Conservation (phyloP, 2,113 vertebrate species). For the Dicaeum eximium region DNA sequence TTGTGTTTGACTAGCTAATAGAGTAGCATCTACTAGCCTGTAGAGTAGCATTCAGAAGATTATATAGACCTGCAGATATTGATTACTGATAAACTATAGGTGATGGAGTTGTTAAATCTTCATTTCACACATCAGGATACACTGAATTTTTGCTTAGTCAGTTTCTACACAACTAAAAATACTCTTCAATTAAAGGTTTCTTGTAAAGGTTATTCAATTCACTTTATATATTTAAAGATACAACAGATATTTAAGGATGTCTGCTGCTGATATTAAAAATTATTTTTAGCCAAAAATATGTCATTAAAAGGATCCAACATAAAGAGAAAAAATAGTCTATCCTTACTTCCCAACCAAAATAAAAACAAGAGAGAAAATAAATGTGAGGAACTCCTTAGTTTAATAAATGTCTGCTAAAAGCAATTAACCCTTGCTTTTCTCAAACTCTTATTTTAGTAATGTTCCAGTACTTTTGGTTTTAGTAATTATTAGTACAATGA, state of each 20-base stretch:
- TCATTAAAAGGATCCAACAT: background rate
- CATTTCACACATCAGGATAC: background rate
- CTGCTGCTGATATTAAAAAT: background rate
- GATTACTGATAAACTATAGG: background rate
- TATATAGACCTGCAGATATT: background rate
- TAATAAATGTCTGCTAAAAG: background rate
- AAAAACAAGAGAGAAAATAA: background rate
- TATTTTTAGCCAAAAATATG: background rate
- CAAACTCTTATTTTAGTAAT: background rate
- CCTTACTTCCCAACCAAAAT: background rate
- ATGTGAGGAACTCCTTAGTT: background rate
- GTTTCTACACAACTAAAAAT: background rate
- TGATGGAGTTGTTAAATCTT: background rate
- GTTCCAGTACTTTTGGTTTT: background rate
- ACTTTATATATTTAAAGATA: background rate
- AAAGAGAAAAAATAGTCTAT: background rate
- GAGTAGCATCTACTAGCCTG: background rate
- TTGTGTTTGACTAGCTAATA: background rate
- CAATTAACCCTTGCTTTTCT: background rate
- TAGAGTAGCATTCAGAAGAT: background rate
- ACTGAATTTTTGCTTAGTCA: background rate
- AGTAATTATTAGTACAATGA: background rate
- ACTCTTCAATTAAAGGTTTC: background rate
- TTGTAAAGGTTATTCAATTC: background rate
- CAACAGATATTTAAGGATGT: background rate